Evolutionary conservation across 2,113 vertebrate genomes (phyloP), one percentile per base, ranked within the genome.

Genomic region (Leptobrachium ailaonicum): DNA sequence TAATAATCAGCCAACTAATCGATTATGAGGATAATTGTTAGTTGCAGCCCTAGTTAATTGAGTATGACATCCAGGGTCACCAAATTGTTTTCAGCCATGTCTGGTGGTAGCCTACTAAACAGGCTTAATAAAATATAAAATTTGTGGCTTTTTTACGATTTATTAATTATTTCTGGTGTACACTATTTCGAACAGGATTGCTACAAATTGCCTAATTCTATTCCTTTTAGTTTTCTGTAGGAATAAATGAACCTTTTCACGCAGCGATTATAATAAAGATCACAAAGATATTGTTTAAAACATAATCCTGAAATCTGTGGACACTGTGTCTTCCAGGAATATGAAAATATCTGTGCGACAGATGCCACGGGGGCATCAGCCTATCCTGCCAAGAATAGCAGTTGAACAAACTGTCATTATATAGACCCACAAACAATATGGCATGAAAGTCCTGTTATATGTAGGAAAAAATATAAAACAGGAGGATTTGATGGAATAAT

Each of bases 391-490:
- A 81, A 81, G 64, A 69, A 75, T 81, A 75, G 42, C 64, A 75
- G 53, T 80, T 81, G 79, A 69, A 81, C 79, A 81, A 81, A 81
- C 71, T 75, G 79, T 81, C 79, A 75, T 74, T 69, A 74, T 69
- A 53, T 69, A 75, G 79, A 81, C 79, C 79, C 79, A 81, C 71
- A 74, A 81, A 81, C 79, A 81, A 81, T 81, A 81, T 81, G 79
- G 41, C 64, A 75, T 54, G 14, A 66, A 73, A 72, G 69, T 79
- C 43, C 53, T 72, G 42, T 73, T 80, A 68, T 47, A 41, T 14
- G 32, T 43, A 42, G 12, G 69, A 81, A 68, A 69, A 10, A 60
- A 13, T 5, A 60, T 11, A 76, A 76, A n/a, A 42, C n/a, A 0
- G 63, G 20, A 32, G 20, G 20, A 32, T 32, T 32, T 32, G 20